A percentile compares a stretch with the other conserved stretches of the same genome.
Evolutionary conservation across 2,113 vertebrate genomes (phyloP).

Genomic region (Anhinga rufa): DNA sequence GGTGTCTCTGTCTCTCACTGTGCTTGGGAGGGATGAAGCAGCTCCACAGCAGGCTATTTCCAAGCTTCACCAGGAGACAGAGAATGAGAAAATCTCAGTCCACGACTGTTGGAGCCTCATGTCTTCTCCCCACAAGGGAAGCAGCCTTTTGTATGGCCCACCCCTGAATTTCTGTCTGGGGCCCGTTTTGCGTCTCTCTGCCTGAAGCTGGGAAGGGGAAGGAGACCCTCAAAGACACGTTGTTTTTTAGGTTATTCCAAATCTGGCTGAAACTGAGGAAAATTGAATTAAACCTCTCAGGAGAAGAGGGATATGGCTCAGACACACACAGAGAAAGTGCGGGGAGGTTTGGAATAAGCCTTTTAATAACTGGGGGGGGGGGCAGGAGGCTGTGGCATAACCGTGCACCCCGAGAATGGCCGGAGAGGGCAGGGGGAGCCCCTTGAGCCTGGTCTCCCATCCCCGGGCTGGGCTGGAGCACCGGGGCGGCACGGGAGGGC

Average conservation of each 20-base stretch:
- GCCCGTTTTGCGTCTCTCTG: background rate
- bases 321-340: background rate
- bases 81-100: background rate
- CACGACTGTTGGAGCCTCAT: fast-evolving
- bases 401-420: background rate
- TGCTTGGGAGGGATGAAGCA: background rate
- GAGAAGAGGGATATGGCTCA: background rate
- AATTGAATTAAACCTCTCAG: background rate
- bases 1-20: background rate
- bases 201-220: background rate
- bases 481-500: background rate
- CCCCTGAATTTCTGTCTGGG: background rate
- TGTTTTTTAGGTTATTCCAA: background rate
- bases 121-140: background rate
- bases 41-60: background rate
- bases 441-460: background rate
- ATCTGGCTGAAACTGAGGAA: background rate
- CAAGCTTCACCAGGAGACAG: background rate
- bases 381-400: background rate
- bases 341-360: background rate
- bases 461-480: background rate
- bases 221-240: background rate
- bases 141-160: background rate
- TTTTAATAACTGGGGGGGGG: too few species aligned
- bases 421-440: too few species aligned